Conservation (phyloP, 2,888 invertebrate genomes). For the Serripes groenlandicus region DNA sequence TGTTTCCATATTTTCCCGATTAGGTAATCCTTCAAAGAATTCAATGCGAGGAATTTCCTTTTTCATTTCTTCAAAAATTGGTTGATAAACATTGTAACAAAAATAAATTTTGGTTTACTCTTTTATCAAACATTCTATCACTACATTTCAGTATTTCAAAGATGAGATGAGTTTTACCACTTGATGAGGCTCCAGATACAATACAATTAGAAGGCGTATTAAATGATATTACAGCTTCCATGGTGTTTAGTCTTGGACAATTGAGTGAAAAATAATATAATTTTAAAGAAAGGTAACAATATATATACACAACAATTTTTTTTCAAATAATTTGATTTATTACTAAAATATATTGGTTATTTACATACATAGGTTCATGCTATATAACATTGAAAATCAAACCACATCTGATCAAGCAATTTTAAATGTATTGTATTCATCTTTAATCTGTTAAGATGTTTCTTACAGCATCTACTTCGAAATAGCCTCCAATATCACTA, state of each 20-base stretch:
- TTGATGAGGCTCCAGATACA: background rate
- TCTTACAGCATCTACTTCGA: constrained; percentile 47
- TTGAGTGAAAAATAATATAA: too few species aligned
- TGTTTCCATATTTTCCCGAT: constrained; percentile 1
- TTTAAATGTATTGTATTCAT: constrained; percentile 48
- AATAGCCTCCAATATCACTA: constrained; percentile 40
- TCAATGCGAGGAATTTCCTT: background rate
- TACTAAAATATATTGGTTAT: too few species aligned
- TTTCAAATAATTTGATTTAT: too few species aligned
- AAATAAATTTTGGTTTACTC: constrained; percentile 23
- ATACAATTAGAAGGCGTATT: constrained; percentile 1
- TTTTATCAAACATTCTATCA: constrained; percentile 12
- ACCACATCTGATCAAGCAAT: too few species aligned
- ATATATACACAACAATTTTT: too few species aligned
- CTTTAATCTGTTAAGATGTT: constrained; percentile 32
- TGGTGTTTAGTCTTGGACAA: too few species aligned
- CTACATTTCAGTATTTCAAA: constrained; percentile 3
- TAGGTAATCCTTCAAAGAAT: constrained; percentile 4
- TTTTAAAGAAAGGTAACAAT: too few species aligned
- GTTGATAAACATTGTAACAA: constrained; percentile 30
- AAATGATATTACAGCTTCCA: constrained; percentile 3
- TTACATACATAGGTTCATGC: too few species aligned
- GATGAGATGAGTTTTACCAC: constrained; percentile 1
- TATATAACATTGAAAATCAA: too few species aligned
- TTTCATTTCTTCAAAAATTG: constrained; percentile 1